A percentile compares a stretch with the other conserved stretches of the same genome.
phyloP scores from a whole-genome alignment of 2,888 invertebrate genomes.

The Charanyca ferruginea region DNA sequence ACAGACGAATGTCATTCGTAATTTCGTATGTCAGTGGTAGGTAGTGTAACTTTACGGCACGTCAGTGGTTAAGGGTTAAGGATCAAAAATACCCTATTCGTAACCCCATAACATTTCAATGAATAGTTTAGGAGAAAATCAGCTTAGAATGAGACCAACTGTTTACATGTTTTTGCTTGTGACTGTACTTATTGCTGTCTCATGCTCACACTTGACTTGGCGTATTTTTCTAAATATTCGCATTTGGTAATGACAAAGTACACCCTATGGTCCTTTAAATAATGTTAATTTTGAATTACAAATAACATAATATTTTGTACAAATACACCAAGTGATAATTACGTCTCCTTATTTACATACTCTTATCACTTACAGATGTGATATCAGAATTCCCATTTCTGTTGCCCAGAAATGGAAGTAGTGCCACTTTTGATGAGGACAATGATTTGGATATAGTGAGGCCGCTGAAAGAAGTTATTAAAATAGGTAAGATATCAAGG shows the following conservation, averaged over 20 bases:
- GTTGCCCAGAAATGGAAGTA: slow-evolving; percentile 82
- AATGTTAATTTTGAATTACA: no score
- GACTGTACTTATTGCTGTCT: neutral
- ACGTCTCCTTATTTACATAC: neutral
- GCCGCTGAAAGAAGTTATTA: slow-evolving; percentile 87
- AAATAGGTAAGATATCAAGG: slow-evolving; percentile 91
- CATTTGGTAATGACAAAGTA: no score
- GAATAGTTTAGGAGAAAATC: no score
- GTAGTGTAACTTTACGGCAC: no score
- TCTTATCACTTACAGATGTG: slow-evolving; percentile 89
- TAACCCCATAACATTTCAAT: no score
- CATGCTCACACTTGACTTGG: neutral
- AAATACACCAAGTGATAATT: neutral
- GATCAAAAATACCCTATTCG: no score
- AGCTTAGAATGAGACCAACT: no score
- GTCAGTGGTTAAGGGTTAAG: no score
- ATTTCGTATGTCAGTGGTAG: no score
- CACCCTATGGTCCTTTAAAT: no score
- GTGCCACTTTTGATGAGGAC: slow-evolving; percentile 91
- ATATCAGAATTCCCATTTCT: slow-evolving; percentile 94
- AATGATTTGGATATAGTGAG: slow-evolving; percentile 93
- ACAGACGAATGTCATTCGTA: no score
- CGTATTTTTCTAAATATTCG: neutral
- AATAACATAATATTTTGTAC: no score
- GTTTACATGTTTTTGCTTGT: neutral